Base-by-base conservation (phyloP, 2,797 vertebrate species). In the Thamnophis elegans region DNA sequence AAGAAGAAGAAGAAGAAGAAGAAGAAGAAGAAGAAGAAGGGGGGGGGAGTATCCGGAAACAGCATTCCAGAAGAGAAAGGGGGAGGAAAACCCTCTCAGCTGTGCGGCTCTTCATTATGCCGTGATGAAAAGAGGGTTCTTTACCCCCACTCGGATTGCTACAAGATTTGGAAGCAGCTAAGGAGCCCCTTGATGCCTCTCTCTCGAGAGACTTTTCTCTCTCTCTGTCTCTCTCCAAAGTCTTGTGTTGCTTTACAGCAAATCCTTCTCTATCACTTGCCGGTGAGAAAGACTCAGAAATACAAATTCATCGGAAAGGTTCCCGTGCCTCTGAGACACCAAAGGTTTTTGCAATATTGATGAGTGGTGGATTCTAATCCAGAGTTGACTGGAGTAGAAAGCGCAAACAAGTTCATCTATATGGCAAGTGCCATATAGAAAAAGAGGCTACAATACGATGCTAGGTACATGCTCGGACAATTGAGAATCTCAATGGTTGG, bases 1-100 rank as follows among this genome's bases (percentile, higher is more conserved):
- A 58, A 28, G 11, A 0, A 0, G 7, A n/a, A 32, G 16, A 62
- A 25, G 25, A 11, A 0, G 0, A 7, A n/a, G 16, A 16, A 62
- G 25, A 59, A 22, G 59, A 25, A 56, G 56, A 16, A 16, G 16
- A 58, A 58, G 58, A 22, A 22, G 16, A 18, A 1, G 58, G 58
- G 58, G 58, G 11, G 47, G 56, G 47, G 65, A 28, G 65, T 88
- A 92, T 73, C 89, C 42, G 56, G 91, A 88, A 65, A 94, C 26
- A 1, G 13, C 32, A 8, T 59, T 90, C 93, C 89, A 93, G 42
- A 62, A 47, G 89, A 78, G 36, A 87, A 92, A 1, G 6, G 91
- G 4, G 92, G 93, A 42, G 94, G 95, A 93, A 14, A 90, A 1
- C 1, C 65, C 1, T 65, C 59, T 59, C 0, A 0, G 16, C 13